Conservation (phyloP, 2,797 vertebrate genomes). For the Hephaestus fuliginosus region DNA sequence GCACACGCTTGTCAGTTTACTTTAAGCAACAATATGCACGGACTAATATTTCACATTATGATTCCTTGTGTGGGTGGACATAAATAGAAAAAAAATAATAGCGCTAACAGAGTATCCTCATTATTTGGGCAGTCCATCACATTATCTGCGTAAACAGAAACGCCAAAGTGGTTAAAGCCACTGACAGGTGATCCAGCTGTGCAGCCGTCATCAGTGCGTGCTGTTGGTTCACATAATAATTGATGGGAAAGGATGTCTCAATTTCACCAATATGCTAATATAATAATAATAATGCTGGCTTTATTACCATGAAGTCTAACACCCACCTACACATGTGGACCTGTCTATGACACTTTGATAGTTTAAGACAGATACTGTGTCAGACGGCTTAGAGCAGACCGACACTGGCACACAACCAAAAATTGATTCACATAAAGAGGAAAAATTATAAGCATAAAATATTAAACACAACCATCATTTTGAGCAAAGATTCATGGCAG, state of each 20-base stretch:
- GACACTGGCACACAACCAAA: slow-evolving; percentile 20
- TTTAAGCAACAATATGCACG: not conserved
- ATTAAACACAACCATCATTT: slow-evolving; percentile 36
- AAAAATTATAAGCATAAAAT: slow-evolving; percentile 22
- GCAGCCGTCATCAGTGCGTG: not conserved
- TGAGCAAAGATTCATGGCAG: slow-evolving; percentile 35
- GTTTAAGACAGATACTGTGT: slow-evolving; percentile 14
- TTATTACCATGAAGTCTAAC: not conserved
- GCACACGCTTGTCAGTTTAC: slow-evolving; percentile 1
- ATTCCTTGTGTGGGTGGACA: not conserved
- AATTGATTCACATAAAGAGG: not conserved
- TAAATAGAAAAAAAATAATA: not conserved
- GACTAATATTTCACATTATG: not conserved
- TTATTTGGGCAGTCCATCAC: not conserved
- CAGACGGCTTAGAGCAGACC: slow-evolving; percentile 2
- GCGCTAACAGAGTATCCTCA: not conserved
- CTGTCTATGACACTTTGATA: not conserved
- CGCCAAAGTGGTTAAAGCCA: not conserved
- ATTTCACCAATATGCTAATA: not conserved
- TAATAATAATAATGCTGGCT: too few relatives aligned
- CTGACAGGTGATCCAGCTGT: slow-evolving; percentile 10
- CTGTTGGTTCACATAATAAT: slow-evolving; percentile 1
- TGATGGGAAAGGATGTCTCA: not conserved
- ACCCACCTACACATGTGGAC: not conserved
- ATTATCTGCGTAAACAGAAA: slow-evolving; percentile 16